These are phyloP conservation scores for Agonopterix heracliana DNA, from an alignment of 2,888 invertebrate genomes.

Conservation along the genomic window DNA sequence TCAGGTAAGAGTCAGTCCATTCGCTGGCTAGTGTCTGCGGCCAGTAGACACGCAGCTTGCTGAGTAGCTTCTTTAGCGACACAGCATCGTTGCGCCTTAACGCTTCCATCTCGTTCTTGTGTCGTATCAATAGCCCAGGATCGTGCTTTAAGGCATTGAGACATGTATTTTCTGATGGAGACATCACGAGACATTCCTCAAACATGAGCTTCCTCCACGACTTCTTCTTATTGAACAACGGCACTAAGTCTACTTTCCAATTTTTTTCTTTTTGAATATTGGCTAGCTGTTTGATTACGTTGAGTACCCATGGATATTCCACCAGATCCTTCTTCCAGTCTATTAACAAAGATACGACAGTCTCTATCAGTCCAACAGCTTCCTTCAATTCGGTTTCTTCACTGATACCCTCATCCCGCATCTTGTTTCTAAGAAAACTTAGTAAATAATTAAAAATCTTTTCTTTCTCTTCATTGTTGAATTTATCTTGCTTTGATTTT, in stretches of 20 bases:
- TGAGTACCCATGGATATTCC: conserved; percentile 26
- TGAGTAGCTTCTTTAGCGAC: conserved; percentile 27
- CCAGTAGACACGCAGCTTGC: conserved; percentile 51
- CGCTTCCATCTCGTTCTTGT: conserved; percentile 25
- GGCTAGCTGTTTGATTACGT: conserved; percentile 32
- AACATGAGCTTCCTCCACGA: conserved; percentile 46
- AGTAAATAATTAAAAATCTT: conserved; percentile 44
- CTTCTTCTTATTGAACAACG: conserved; percentile 40
- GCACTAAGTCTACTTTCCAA: conserved; percentile 25
- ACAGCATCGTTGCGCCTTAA: conserved; percentile 31
- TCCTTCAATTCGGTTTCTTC: conserved; percentile 28
- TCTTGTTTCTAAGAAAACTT: conserved; percentile 21
- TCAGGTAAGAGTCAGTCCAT: conserved; percentile 28
- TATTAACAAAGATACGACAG: conserved; percentile 21
- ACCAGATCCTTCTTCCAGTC: conserved; percentile 44
- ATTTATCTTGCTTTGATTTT: conserved; percentile 23
- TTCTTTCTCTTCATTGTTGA: conserved; percentile 32
- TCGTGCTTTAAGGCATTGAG: conserved; percentile 53
- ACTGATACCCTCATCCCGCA: conserved; percentile 16
- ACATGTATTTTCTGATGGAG: conserved; percentile 31
- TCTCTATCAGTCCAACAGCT: conserved; percentile 17
- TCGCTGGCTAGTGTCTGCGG: conserved; percentile 32
- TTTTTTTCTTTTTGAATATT: conserved; percentile 27
- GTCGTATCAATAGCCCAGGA: conserved; percentile 33
- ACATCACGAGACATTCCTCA: conserved; percentile 41